Evolutionary conservation across 1,140 invertebrate genomes (phyloP).

Genomic region (Chymomyza costata): DNA sequence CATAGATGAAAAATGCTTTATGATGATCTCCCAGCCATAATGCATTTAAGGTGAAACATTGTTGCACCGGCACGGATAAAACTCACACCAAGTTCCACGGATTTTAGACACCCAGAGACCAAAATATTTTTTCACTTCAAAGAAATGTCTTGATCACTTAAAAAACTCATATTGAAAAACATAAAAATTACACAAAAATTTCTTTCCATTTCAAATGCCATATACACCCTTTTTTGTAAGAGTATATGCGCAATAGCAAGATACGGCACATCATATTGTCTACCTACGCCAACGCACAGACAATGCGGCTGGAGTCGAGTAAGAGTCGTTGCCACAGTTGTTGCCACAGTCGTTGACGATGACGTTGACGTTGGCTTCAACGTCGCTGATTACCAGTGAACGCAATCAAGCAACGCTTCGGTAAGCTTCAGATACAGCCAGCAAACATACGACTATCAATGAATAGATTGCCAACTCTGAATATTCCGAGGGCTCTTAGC

Average conservation of each 20-base stretch:
- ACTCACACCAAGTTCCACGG: too few species aligned
- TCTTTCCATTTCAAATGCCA: too few species aligned
- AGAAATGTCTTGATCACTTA: too few species aligned
- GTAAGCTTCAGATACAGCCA: conserved; percentile 36
- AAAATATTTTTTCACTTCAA: too few species aligned
- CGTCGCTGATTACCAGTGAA: conserved; percentile 10
- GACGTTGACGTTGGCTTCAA: conserved; percentile 16
- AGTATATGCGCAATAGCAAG: conserved; percentile 11
- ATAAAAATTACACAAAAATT: too few species aligned
- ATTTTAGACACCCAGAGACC: too few species aligned
- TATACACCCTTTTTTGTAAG: conserved; percentile 2
- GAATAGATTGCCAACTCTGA: neutral
- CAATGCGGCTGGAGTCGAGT: conserved; percentile 9
- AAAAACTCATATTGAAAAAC: too few species aligned
- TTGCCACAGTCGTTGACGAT: conserved; percentile 28
- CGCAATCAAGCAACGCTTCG: conserved; percentile 60
- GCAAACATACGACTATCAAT: conserved; percentile 11
- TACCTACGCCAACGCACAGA: conserved; percentile 4
- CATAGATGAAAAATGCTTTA: too few species aligned
- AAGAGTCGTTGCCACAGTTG: conserved; percentile 4
- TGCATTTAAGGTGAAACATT: too few species aligned
- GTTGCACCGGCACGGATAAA: too few species aligned
- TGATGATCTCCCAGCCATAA: too few species aligned
- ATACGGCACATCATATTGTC: conserved; percentile 27
- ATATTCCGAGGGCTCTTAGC: conserved; percentile 34